Base-by-base conservation (phyloP, 2,113 vertebrate genomes). In the Myocastor coypus region DNA sequence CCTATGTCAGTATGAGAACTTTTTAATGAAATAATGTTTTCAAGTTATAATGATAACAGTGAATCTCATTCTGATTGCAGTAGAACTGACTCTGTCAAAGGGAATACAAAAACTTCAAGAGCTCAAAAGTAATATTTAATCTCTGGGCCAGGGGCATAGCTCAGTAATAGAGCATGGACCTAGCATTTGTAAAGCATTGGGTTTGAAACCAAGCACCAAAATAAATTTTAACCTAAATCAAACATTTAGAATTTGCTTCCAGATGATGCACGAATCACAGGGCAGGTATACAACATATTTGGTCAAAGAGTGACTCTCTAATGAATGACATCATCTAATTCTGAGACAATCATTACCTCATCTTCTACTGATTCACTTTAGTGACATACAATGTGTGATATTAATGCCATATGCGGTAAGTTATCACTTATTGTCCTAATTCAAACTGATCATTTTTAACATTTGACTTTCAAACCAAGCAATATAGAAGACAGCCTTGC, bases 301-400 rank as follows among this genome's bases (percentile, higher is more conserved):
- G 52, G 32, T 40, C 61, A 81, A 95, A 89, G 34, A 10, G 42
- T 92, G 59, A 87, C 82, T 97, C 50, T 91, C 22, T 82, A 85
- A 42, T 91, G 66, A 94, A 78, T 91, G 78, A 94, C 85, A 82
- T 71, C 93, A 90, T 93, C 71, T 73, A 63, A 40, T 92, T 96
- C 78, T 86, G 26, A 19, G 40, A 20, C 52, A 11, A 7, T n/a
- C 30, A 94, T 95, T 96, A 95, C 88, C 92, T 97, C 95, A 92
- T 55, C 83, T 87, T 59, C 91, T 94, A 68, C 32, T 89, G 87
- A 93, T 63, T 92, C 89, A 95, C 20, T 92, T 95, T 91, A 92
- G 40, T 57, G 37, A 89, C 87, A 94, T 84, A 77, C 16, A 82
- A 13, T 68, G 57, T 64, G 50, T 96, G 84, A 96, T 28, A 92